Base-by-base conservation (phyloP, 1,140 invertebrate species). In the Hyposmocoma kahamanoa region DNA sequence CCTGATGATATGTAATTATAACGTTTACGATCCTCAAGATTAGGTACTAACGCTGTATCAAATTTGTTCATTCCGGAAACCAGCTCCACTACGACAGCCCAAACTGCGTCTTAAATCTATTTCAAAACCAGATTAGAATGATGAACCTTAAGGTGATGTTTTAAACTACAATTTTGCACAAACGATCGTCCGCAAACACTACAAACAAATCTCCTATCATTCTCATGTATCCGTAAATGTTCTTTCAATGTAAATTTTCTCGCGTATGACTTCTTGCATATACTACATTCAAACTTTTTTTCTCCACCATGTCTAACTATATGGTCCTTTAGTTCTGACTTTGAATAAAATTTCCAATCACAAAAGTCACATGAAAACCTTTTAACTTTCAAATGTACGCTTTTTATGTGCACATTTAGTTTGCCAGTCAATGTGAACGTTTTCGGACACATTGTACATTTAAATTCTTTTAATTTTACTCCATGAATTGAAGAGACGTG, bases 221-320 rank as follows among this genome's bases (percentile, higher is more conserved):
- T 87, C 22, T 85, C 82, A 49, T 92, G 91, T 47, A 91, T 93
- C 49, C 91, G 89, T 56, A 92, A 88, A 62, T 94, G 92, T 39
- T 92, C 88, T 34, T 91, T 87, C 77, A 93, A 88, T 28, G 91
- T 92, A 67, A 92, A 90, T 56, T 92, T 91, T 44, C 92, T 85
- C 1, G 90, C 91, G 63, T 91, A 92, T 0, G 87, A 69, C 44
- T 90, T 88, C 38, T 87, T 85, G 56, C 91, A 92, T 4, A 90
- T 67, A 44, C 75, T 68, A 53, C 90, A 90, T 32, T 87, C 75
- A 55, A 87, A 90, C n/a, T 89, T 89, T 8, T 88, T 78, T 54
- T 90, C 91, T 0, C 91, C 91, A 1, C 90, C 90, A 50, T 93
- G 91, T 5, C 88, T 88, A 17, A 92, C 73, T 87, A 94, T 93